Conservation (phyloP, 2,113 vertebrate genomes). For the Puma concolor region DNA sequence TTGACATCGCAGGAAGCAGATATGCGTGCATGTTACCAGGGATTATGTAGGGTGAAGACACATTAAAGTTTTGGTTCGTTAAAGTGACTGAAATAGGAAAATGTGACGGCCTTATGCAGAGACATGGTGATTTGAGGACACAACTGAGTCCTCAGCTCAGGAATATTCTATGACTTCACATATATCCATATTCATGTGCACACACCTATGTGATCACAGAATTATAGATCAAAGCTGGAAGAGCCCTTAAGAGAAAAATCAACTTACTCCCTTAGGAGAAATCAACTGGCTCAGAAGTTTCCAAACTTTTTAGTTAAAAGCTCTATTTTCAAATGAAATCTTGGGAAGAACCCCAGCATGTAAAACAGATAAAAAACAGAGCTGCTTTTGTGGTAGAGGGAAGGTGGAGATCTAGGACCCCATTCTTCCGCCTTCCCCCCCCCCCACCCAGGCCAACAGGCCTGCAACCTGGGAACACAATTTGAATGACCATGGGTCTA, state of each 20-base stretch:
- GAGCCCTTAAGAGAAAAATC: constrained; percentile 31
- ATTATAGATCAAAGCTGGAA: constrained; percentile 18
- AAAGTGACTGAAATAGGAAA: constrained; percentile 26
- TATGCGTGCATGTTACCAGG: neutral
- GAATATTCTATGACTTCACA: neutral
- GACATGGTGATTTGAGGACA: constrained; percentile 30
- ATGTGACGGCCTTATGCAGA: constrained; percentile 3
- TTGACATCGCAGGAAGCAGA: neutral
- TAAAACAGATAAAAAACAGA: constrained; percentile 8
- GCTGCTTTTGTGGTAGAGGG: neutral
- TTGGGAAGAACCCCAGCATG: neutral
- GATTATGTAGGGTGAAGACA: neutral
- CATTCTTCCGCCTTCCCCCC: neutral
- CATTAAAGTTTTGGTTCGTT: neutral
- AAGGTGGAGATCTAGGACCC: neutral
- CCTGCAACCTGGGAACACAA: neutral
- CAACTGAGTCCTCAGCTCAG: neutral
- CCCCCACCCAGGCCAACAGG: neutral
- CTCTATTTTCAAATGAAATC: constrained; percentile 13
- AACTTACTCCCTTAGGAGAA: neutral
- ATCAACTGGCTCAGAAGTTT: constrained; percentile 30
- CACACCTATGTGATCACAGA: constrained; percentile 35
- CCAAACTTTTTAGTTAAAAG: constrained; percentile 13
- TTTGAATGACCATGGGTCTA: neutral
- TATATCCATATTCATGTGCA: constrained; percentile 19